Percentiles rank a stretch among this genome's conserved stretches.
These are phyloP conservation scores for Nomada ferruginata DNA, from an alignment of 2,888 invertebrate genomes.

Conservation along the genomic window DNA sequence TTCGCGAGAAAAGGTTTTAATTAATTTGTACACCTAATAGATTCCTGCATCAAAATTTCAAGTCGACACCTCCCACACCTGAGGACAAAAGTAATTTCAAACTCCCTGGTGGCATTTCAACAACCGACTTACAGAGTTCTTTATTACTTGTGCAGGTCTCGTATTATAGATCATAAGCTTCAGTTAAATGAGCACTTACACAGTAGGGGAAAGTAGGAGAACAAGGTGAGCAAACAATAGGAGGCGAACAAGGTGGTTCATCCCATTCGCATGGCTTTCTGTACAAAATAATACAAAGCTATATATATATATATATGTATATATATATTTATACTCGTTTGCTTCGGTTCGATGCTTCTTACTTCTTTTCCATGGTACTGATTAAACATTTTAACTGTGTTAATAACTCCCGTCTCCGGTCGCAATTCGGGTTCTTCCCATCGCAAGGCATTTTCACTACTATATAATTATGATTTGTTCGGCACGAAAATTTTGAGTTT, in stretches of 20 bases:
- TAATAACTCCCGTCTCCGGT: constrained; percentile 77
- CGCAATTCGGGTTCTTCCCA: constrained; percentile 79
- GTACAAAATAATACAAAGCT: constrained; percentile 21
- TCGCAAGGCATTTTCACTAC: constrained; percentile 79
- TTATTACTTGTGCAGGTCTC: too few relatives aligned
- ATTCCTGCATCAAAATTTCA: too few relatives aligned
- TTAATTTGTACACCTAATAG: too few relatives aligned
- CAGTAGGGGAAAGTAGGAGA: constrained; percentile 51
- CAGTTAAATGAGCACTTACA: not conserved
- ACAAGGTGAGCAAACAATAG: constrained; percentile 66
- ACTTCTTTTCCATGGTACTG: constrained; percentile 80
- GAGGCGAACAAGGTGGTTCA: constrained; percentile 74
- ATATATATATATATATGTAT: not conserved
- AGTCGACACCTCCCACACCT: too few relatives aligned
- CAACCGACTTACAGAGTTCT: too few relatives aligned
- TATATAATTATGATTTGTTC: not conserved
- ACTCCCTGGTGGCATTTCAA: too few relatives aligned
- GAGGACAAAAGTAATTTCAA: too few relatives aligned
- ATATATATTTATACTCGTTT: not conserved
- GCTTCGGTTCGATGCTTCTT: constrained; percentile 38
- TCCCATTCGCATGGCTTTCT: constrained; percentile 83
- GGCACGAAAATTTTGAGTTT: constrained; percentile 45
- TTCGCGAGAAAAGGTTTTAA: too few relatives aligned
- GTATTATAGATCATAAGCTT: not conserved
- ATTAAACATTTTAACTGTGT: constrained; percentile 80